These are phyloP conservation scores for Sminthopsis crassicaudata DNA, from an alignment of 2,113 vertebrate species.

Conservation along the genomic window DNA sequence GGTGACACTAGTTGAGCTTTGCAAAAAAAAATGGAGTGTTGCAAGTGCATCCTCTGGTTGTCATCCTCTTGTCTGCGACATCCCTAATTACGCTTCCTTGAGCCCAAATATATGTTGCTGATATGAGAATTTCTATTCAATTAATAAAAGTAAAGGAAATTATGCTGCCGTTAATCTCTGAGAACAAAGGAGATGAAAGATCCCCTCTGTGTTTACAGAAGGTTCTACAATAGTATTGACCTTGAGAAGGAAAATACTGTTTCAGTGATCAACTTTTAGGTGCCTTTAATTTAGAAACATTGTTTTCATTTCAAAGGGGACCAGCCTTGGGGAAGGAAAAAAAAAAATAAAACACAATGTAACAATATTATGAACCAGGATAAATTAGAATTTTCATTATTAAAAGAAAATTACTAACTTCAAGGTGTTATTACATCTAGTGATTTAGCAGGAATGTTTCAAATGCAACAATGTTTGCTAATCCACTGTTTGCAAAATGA, in stretches of 20 bases:
- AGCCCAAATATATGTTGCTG: neutral
- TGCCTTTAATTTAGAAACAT: constrained; percentile 37
- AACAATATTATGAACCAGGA: neutral
- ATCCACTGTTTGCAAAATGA: accelerated
- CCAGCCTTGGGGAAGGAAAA: neutral
- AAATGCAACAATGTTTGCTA: constrained; percentile 1
- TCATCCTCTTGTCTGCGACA: constrained; percentile 23
- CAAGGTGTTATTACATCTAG: neutral
- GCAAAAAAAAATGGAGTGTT: neutral
- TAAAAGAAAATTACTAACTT: constrained; percentile 37
- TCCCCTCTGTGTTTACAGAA: constrained; percentile 55
- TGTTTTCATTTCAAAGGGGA: constrained; percentile 47
- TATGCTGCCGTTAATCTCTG: constrained; percentile 5
- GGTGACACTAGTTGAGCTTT: neutral
- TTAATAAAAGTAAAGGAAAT: constrained; percentile 15
- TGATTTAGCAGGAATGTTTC: neutral
- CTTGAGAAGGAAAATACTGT: constrained; percentile 24
- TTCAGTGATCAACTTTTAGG: constrained; percentile 47
- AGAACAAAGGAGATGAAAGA: constrained; percentile 41
- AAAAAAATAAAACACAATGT: neutral
- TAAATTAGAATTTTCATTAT: neutral
- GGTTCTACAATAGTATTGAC: constrained; percentile 52
- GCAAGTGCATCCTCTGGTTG: neutral
- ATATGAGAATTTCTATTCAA: neutral
- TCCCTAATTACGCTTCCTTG: constrained; percentile 46